phyloP scores from a whole-genome alignment of 2,113 vertebrate species.

The Petromus typicus region DNA sequence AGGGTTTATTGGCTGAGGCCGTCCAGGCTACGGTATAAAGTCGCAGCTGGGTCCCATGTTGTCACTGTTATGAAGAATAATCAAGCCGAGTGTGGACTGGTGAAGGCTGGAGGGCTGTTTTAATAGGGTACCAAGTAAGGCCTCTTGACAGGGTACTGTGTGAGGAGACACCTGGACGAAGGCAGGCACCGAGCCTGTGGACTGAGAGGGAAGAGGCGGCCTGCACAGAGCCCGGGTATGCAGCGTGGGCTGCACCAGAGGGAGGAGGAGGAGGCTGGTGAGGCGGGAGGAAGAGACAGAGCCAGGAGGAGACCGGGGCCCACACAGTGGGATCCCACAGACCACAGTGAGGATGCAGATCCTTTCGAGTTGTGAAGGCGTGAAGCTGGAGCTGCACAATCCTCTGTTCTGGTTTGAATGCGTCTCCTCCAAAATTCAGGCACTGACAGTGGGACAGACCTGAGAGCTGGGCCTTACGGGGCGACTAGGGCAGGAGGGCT shows the following conservation, averaged over 20 bases:
- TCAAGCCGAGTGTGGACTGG: background rate
- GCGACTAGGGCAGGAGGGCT: accelerated
- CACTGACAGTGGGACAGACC: background rate
- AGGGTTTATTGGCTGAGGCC: background rate
- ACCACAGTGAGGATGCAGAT: background rate
- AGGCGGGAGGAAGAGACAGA: background rate
- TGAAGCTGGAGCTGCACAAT: background rate
- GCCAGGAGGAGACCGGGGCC: background rate
- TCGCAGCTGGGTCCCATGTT: background rate
- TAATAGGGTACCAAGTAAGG: background rate
- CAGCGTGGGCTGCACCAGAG: too few species aligned
- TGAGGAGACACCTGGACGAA: background rate
- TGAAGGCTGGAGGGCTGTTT: background rate
- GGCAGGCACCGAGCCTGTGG: background rate
- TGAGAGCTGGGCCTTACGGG: background rate
- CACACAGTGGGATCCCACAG: background rate
- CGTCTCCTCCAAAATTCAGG: background rate
- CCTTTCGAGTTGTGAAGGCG: background rate
- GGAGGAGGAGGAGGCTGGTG: too few species aligned
- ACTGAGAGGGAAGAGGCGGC: background rate
- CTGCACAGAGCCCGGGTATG: accelerated
- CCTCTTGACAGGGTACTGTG: background rate
- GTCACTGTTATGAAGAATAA: background rate
- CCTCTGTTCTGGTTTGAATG: background rate
- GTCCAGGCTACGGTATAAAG: background rate